These are phyloP conservation scores for Hyposoter dolosus DNA, from an alignment of 2,888 invertebrate species.

Conservation along the genomic window DNA sequence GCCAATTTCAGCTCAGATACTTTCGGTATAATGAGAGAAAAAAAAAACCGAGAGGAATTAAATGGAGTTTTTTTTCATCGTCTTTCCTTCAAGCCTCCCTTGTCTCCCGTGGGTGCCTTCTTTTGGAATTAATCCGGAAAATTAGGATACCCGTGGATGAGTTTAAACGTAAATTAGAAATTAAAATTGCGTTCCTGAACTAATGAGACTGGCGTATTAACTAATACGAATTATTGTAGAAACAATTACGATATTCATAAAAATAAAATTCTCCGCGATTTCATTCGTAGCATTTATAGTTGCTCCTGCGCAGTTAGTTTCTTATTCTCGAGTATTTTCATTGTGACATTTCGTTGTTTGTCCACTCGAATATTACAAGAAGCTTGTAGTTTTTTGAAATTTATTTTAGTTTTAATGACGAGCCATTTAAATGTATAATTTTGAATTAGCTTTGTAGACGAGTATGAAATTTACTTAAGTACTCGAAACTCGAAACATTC, in stretches of 20 bases:
- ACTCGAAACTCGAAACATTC: slow-evolving; percentile 4
- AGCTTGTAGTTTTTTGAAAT: not conserved
- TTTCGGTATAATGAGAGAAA: slow-evolving; percentile 39
- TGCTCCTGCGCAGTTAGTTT: no score
- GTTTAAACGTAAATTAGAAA: slow-evolving; percentile 38
- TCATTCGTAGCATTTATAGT: not conserved
- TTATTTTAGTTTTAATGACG: not conserved
- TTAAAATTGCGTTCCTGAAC: slow-evolving; percentile 14
- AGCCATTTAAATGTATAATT: not conserved
- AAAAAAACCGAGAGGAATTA: slow-evolving; percentile 31
- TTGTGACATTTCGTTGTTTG: no score
- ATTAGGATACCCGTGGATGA: slow-evolving; percentile 22
- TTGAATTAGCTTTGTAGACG: slow-evolving; percentile 5
- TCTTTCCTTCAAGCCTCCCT: not conserved
- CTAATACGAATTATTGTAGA: slow-evolving; percentile 9
- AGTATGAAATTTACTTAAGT: slow-evolving; percentile 27
- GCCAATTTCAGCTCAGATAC: slow-evolving; percentile 40
- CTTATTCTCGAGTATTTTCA: no score
- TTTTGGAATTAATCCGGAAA: slow-evolving; percentile 38
- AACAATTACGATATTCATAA: slow-evolving; percentile 10
- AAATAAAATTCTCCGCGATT: not conserved
- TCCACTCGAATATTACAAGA: not conserved
- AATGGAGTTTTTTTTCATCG: slow-evolving; percentile 9
- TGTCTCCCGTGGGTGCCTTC: slow-evolving; percentile 24
- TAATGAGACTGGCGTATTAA: slow-evolving; percentile 30